Percentiles rank a stretch among this genome's conserved stretches.
These are phyloP conservation scores for Dysdera silvatica DNA, from an alignment of 1,140 invertebrate genomes.

Conservation along the genomic window DNA sequence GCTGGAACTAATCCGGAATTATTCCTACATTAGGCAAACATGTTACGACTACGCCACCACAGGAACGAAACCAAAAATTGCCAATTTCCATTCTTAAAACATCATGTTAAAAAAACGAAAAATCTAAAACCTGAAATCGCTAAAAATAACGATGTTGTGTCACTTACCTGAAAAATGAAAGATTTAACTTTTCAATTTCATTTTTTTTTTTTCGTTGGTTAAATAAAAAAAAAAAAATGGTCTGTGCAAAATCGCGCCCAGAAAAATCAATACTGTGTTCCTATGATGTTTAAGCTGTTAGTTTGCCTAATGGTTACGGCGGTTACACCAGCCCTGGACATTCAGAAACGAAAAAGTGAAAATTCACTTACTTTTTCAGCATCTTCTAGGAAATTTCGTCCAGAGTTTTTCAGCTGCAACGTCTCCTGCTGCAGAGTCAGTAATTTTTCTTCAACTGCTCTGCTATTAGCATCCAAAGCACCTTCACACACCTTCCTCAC, in stretches of 20 bases:
- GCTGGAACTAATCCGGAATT: no score
- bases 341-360: neutral
- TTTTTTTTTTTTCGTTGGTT: neutral
- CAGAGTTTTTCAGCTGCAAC: constrained; percentile 53
- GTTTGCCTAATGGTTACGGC: no score
- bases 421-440: constrained; percentile 53
- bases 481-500: constrained; percentile 51
- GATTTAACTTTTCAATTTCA: neutral
- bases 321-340: neutral
- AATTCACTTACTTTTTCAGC: constrained; percentile 50
- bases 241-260: neutral
- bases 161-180: no score
- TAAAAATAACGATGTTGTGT: no score
- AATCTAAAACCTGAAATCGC: no score
- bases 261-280: no score
- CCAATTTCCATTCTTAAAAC: no score
- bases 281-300: no score
- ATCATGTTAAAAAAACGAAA: no score
- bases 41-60: no score
- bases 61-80: no score
- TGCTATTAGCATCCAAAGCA: constrained; percentile 35
- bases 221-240: neutral
- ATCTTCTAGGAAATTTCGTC: constrained; percentile 60
- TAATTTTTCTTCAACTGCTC: constrained; percentile 55
- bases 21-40: no score